Conservation (phyloP, 2,797 vertebrate genomes). For the Oreortyx pictus region DNA sequence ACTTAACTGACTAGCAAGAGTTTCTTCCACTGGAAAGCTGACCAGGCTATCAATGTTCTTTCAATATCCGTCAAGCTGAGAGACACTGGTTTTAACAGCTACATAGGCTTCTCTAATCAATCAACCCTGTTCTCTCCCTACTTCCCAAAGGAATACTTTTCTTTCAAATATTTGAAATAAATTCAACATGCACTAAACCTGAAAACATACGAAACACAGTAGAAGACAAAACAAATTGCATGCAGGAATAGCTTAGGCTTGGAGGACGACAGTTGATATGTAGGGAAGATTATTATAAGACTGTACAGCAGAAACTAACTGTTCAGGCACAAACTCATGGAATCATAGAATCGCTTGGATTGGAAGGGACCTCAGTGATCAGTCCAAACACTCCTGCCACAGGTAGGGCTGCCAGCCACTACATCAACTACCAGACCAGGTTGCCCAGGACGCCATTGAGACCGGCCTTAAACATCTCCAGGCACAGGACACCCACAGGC, state of each 20-base stretch:
- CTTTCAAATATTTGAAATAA: not conserved
- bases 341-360: no score
- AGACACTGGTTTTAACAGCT: not conserved
- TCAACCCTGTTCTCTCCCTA: fast-evolving
- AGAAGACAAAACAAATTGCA: not conserved
- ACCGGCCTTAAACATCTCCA: no score
- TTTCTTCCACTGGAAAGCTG: not conserved
- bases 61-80: not conserved
- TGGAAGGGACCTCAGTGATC: no score
- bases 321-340: not conserved
- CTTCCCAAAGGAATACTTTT: not conserved
- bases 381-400: no score
- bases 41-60: not conserved
- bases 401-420: no score
- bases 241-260: not conserved
- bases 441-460: no score
- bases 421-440: no score
- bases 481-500: no score
- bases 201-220: not conserved
- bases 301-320: not conserved
- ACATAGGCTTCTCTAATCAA: not conserved
- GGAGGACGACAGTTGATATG: not conserved
- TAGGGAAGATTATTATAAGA: not conserved
- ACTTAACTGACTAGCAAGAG: not conserved
- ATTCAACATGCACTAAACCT: not conserved